Evolutionary conservation across 1,140 invertebrate genomes (phyloP), one percentile per base, ranked within the genome.

Genomic region (Ylistrum balloti): DNA sequence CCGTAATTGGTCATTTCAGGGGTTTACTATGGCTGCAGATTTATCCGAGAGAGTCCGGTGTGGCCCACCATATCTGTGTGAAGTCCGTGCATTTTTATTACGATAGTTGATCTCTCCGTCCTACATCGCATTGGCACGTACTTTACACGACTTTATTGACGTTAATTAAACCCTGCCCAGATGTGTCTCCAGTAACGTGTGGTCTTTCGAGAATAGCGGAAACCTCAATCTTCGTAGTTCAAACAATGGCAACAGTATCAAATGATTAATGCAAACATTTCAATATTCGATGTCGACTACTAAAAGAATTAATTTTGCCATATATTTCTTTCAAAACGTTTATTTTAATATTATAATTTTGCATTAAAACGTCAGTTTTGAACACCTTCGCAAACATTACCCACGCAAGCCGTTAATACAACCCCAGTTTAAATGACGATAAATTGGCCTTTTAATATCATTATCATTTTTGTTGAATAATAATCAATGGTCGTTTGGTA

Each of bases 181-280:
- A 74, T 74, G 56, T 9, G 56, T 17, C 56, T n/a, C n/a, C 22
- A 11, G 56, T 74, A 74, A 74, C 56, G 22, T n/a, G 56, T n/a
- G 28, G 1, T 74, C 9, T n/a, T 28, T 74, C 22, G 11, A 11
- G 22, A n/a, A 28, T 74, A 28, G n/a, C 56, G 56, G 56, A n/a
- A 28, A 5, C 56, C 56, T 74, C 56, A 74, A 74, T 22, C 15
- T 74, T 9, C 56, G n/a, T 7, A 74, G 56, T 28, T 7, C 56
- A 74, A 74, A 74, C 56, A 74, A 22, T 3, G 5, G 5, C 17
- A 74, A 74, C n/a, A 74, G 56, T 28, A 74, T 28, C 56, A 74
- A 74, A 74, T 74, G 56, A 74, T 74, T 74, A 74, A 28, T 28
- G n/a, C n/a, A 74, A 74, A 74, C 56, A 74, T 74, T 74, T 74